Conservation (phyloP, 2,113 vertebrate species). For the Empidonax alnorum region DNA sequence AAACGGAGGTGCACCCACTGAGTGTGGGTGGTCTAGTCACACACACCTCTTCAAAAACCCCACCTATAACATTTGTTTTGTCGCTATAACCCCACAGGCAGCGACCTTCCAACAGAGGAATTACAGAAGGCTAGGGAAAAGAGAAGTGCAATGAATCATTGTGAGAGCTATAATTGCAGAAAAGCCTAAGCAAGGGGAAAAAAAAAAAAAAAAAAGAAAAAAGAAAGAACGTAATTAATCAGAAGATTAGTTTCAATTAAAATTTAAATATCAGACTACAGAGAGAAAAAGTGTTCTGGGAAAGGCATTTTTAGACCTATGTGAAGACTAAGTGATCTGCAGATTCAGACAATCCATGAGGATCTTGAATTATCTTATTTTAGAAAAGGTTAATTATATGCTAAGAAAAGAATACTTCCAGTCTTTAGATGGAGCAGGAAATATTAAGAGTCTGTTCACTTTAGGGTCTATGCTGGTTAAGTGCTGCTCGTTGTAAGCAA, state of each 20-base stretch:
- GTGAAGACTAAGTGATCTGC: neutral
- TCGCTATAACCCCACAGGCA: neutral
- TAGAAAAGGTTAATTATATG: neutral
- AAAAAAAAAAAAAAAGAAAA: neutral
- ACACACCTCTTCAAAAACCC: neutral
- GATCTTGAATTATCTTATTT: neutral
- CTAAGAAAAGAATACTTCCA: neutral
- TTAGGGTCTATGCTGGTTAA: neutral
- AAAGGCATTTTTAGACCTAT: neutral
- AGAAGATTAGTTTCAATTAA: slow-evolving; percentile 5
- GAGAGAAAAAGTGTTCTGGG: neutral
- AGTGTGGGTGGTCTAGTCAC: neutral
- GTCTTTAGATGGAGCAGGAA: neutral
- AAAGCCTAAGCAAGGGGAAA: neutral
- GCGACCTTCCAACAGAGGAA: neutral
- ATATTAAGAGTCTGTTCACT: neutral
- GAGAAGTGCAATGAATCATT: neutral
- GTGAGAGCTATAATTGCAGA: neutral
- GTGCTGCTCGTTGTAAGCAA: neutral
- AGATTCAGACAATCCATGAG: neutral
- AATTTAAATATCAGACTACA: neutral
- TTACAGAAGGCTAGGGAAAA: neutral
- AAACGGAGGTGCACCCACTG: neutral
- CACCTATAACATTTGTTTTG: neutral
- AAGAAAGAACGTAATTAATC: neutral